Evolutionary conservation across 2,888 invertebrate genomes (phyloP).

Genomic region (Parapristionchus giblindavisi): DNA sequence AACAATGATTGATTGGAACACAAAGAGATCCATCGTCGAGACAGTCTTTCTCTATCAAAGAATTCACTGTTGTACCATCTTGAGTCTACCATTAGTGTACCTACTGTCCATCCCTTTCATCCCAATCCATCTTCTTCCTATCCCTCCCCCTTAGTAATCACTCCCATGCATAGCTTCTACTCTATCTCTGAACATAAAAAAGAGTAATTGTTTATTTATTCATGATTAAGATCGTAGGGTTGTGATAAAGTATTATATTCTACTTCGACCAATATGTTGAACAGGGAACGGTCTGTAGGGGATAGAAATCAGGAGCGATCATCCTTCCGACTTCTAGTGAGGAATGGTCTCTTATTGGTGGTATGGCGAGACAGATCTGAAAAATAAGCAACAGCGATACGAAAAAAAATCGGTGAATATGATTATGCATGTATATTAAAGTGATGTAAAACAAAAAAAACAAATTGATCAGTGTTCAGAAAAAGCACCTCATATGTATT

Average conservation of each 20-base stretch:
- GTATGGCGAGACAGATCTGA: slow-evolving; percentile 29
- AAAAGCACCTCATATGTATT: too few species aligned
- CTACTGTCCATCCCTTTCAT: slow-evolving; percentile 22
- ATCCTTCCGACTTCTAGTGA: slow-evolving; percentile 28
- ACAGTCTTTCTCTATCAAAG: not conserved
- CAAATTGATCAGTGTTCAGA: too few species aligned
- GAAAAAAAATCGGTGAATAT: too few species aligned
- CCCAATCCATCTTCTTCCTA: slow-evolving; percentile 5
- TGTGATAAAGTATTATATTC: slow-evolving; percentile 28
- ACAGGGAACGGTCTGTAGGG: slow-evolving; percentile 9
- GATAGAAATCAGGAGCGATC: slow-evolving; percentile 11
- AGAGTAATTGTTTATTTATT: slow-evolving; percentile 34
- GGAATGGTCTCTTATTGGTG: slow-evolving; percentile 17
- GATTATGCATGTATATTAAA: too few species aligned
- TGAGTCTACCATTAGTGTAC: too few species aligned
- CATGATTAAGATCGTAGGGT: slow-evolving; percentile 15
- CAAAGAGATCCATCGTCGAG: not conserved
- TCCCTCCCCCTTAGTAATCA: slow-evolving; percentile 19
- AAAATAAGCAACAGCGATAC: too few species aligned
- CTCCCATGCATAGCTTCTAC: not conserved
- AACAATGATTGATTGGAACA: too few species aligned
- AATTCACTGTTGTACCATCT: too few species aligned
- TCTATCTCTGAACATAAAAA: too few species aligned
- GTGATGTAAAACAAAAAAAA: too few species aligned
- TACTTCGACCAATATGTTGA: slow-evolving; percentile 3